Evolutionary conservation across 2,888 invertebrate genomes (phyloP), one percentile per base, ranked within the genome.

Genomic region (Drosophila percnosoma): DNA sequence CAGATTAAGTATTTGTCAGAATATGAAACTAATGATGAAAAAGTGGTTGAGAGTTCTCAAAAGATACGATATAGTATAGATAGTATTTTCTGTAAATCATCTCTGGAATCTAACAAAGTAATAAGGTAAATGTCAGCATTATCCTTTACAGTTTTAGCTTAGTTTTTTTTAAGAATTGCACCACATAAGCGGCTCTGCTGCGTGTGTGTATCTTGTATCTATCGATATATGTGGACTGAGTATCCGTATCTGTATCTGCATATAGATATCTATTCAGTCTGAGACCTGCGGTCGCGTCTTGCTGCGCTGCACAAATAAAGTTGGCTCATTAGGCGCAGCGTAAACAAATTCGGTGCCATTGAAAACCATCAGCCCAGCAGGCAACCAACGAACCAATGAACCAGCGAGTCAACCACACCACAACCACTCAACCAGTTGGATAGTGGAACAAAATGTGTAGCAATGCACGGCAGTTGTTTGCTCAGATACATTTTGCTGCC

Each of bases 291-390:
- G 74, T 74, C 81, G 73, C 80, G 78, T 71, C 78, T 78, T 75
- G 68, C 70, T 74, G 80, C 78, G 70, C 60, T 73, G 70, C 79
- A 78, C 82, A 80, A 80, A 80, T 75, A 80, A 71, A 58, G 75
- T 80, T 85, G 84, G 70, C 84, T 84, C 84, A 84, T 84, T 84
- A 84, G 84, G 83, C 86, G 78, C 84, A 86, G 86, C 74, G 83
- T 78, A 84, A 84, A 84, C 84, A 84, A 83, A 84, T 84, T 85
- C 72, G 66, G 52, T 77, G 85, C 61, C 75, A 78, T 61, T 65
- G 66, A 68, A 67, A 62, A 73, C 65, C 63, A 67, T 61, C 65
- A 78, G 52, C 34, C 31, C 38, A 40, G 29, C 75, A 78, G 57
- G 42, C 52, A 64, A 60, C 68, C 68, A 60, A 29, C 48, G 58